Evolutionary conservation across 2,888 invertebrate genomes (phyloP).

Genomic region (Agonopterix subpropinquella): DNA sequence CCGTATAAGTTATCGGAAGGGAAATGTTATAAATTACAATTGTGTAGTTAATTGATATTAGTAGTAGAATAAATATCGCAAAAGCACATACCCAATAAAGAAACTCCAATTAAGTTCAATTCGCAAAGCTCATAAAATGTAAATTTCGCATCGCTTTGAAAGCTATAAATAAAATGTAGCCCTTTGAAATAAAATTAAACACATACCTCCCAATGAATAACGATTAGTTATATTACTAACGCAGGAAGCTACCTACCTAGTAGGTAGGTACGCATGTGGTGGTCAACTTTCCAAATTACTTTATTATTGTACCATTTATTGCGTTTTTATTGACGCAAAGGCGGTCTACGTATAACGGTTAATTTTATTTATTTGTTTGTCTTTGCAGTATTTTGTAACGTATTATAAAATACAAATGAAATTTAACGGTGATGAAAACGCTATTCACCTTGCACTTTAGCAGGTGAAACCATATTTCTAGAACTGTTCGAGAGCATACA

Average conservation of each 20-base stretch:
- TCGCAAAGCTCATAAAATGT: constrained; percentile 15
- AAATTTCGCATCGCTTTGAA: constrained; percentile 18
- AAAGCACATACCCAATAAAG: constrained; percentile 14
- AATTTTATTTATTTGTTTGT: too few species aligned
- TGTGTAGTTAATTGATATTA: constrained; percentile 7
- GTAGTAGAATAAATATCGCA: constrained; percentile 11
- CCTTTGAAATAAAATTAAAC: neutral
- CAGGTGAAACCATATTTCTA: too few species aligned
- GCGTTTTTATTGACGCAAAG: constrained; percentile 4
- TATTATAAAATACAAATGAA: too few species aligned
- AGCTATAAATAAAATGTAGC: constrained; percentile 1
- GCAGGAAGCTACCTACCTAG: neutral
- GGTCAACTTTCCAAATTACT: constrained; percentile 10
- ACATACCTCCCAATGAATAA: constrained; percentile 13
- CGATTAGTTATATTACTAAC: constrained; percentile 7
- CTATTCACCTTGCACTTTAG: too few species aligned
- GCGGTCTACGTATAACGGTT: too few species aligned
- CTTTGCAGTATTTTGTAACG: too few species aligned
- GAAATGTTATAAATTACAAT: neutral
- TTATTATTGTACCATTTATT: constrained; percentile 11
- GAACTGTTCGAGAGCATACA: too few species aligned
- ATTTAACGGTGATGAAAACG: too few species aligned
- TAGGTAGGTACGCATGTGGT: constrained; percentile 2
- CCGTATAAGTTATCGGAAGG: too few species aligned
- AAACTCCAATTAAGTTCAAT: constrained; percentile 12